phyloP scores from a whole-genome alignment of 2,888 invertebrate genomes.

The Nemotelus nigrinus region DNA sequence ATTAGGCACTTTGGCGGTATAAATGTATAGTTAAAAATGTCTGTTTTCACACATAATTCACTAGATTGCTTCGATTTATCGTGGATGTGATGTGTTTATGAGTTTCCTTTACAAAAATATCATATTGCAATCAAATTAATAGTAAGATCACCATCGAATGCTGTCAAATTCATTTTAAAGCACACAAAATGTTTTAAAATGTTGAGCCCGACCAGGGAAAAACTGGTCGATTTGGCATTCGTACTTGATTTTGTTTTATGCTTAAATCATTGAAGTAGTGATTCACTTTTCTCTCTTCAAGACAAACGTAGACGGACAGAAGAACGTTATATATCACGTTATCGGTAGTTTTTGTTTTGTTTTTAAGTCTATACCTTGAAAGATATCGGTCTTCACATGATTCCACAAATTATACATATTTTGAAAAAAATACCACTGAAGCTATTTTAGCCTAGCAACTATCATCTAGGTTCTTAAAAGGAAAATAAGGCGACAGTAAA shows the following conservation, averaged over 20 bases:
- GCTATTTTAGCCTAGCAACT: constrained; percentile 15
- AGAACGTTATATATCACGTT: no score
- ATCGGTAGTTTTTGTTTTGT: no score
- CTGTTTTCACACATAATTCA: not conserved
- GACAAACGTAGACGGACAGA: no score
- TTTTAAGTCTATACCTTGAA: no score
- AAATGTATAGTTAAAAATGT: not conserved
- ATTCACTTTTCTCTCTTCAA: no score
- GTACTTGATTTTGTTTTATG: no score
- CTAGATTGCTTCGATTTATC: not conserved
- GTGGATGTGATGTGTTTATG: not conserved
- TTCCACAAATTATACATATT: no score
- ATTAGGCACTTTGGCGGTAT: constrained; percentile 24
- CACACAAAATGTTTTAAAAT: not conserved
- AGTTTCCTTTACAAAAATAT: constrained; percentile 11
- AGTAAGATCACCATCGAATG: constrained; percentile 15
- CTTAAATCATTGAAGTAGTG: no score
- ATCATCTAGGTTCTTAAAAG: constrained; percentile 41
- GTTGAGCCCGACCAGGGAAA: no score
- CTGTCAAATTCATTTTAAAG: constrained; percentile 19
- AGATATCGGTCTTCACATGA: no score
- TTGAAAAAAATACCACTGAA: no score
- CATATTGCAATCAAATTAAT: constrained; percentile 34
- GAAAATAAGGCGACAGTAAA: constrained; percentile 45
- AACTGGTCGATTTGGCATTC: no score